phyloP scores from a whole-genome alignment of 2,888 invertebrate species.

The Allolobophora icterica region DNA sequence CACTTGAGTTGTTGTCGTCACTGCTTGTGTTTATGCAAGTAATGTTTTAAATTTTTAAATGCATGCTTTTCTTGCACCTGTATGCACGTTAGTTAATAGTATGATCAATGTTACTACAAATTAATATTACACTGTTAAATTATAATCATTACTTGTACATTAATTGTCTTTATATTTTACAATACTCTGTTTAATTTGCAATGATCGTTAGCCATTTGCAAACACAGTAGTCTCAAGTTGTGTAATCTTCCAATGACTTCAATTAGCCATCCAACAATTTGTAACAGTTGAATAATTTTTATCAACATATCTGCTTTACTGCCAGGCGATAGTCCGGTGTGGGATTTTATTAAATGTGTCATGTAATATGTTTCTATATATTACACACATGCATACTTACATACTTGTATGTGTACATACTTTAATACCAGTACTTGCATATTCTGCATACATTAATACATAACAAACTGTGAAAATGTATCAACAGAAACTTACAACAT shows the following conservation, averaged over 20 bases:
- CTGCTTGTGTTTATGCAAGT: not conserved
- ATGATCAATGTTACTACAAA: not conserved
- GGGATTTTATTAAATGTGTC: not conserved
- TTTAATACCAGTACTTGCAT: too few species aligned
- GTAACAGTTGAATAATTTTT: not conserved
- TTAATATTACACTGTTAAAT: not conserved
- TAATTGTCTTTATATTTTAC: not conserved
- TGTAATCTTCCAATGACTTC: not conserved
- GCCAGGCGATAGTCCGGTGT: not conserved
- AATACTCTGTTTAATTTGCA: not conserved
- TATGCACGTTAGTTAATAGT: not conserved
- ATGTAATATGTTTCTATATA: not conserved
- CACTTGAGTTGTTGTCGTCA: not conserved
- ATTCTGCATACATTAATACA: too few species aligned
- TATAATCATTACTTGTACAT: constrained; percentile 8
- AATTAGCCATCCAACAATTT: not conserved
- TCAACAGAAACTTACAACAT: not conserved
- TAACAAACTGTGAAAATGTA: not conserved
- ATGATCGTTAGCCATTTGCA: not conserved
- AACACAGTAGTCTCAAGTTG: too few species aligned
- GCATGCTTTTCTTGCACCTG: not conserved
- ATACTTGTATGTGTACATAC: too few species aligned
- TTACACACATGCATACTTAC: too few species aligned
- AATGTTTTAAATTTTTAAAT: not conserved
- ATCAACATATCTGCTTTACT: not conserved